phyloP scores from a whole-genome alignment of 2,797 vertebrate species.

The Mionectes olivaceus region DNA sequence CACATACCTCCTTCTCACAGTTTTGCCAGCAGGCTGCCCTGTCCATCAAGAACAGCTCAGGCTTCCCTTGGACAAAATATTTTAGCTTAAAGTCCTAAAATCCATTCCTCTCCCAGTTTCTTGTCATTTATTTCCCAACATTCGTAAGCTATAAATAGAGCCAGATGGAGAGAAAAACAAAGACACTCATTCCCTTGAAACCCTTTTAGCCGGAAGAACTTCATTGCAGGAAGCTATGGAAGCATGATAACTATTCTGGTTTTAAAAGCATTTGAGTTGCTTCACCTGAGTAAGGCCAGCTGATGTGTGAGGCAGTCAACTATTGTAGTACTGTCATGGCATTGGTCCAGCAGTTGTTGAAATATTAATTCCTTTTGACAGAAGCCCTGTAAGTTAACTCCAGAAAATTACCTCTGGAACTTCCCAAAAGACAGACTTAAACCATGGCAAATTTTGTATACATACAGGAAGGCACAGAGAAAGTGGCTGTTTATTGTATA shows the following conservation, averaged over 20 bases:
- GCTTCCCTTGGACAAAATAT: background rate
- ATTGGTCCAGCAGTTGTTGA: background rate
- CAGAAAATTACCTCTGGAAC: conserved; percentile 8
- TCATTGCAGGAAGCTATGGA: background rate
- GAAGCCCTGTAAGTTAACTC: background rate
- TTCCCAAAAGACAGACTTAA: background rate
- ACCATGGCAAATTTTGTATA: background rate
- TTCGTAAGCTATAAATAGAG: background rate
- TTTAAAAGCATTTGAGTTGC: background rate
- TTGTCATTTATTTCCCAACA: background rate
- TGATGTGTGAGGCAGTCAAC: conserved; percentile 8
- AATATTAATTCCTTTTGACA: conserved; percentile 49
- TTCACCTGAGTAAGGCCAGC: background rate
- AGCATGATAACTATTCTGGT: background rate
- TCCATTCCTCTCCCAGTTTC: background rate
- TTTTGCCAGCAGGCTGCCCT: background rate
- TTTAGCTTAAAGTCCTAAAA: background rate
- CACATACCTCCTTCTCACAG: background rate
- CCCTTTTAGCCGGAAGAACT: background rate
- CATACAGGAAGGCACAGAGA: background rate
- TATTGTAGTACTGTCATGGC: conserved; percentile 31
- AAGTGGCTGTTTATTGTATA: background rate
- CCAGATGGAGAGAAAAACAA: background rate
- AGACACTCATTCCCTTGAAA: background rate
- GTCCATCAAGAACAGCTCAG: background rate